These are phyloP conservation scores for Corythornis madagascariensis DNA, from an alignment of 2,113 vertebrate genomes.

Conservation along the genomic window DNA sequence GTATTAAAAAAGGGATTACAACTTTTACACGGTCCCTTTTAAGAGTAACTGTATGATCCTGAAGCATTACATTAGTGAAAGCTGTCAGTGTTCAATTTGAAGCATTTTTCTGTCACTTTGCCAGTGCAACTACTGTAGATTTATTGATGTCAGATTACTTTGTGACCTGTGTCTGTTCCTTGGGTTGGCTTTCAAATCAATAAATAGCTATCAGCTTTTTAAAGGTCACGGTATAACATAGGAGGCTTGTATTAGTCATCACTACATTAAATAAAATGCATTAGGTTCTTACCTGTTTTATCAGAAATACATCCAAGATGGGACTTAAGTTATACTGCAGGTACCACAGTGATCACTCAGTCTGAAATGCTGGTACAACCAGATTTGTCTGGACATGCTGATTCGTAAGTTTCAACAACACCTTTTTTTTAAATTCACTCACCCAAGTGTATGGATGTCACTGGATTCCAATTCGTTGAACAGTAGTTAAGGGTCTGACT, in stretches of 20 bases:
- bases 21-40: neutral
- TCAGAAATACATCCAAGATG: neutral
- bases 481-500: neutral
- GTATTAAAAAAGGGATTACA: neutral
- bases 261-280: neutral
- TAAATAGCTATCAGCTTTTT: conserved; percentile 11
- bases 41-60: neutral
- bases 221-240: neutral
- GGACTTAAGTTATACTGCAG: neutral
- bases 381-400: neutral
- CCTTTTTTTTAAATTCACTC: neutral
- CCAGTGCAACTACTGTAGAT: neutral
- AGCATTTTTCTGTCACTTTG: conserved; percentile 13
- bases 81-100: neutral
- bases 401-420: neutral
- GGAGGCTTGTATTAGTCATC: neutral
- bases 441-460: neutral
- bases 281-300: neutral
- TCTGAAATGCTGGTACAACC: neutral
- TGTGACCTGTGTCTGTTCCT: neutral
- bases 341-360: neutral
- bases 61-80: neutral
- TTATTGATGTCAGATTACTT: neutral
- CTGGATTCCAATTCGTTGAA: neutral
- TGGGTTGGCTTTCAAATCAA: conserved; percentile 6